A percentile compares a stretch with the other conserved stretches of the same genome.
phyloP scores from a whole-genome alignment of 2,888 invertebrate species.

The Bugulina stolonifera region DNA sequence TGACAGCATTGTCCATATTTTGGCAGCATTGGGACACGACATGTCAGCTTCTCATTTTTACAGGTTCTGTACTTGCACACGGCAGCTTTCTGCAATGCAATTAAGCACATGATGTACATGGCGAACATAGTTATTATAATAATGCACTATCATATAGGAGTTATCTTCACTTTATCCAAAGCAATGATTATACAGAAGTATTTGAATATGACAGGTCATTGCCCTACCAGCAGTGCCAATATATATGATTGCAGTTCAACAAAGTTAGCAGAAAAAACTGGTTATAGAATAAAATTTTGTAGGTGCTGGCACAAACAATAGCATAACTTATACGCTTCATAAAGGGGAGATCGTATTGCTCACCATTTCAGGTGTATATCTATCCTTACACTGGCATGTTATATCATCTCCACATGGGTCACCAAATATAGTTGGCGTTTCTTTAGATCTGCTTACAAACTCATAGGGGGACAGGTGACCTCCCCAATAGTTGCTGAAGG shows the following conservation, averaged over 20 bases:
- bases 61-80: slow-evolving; percentile 10
- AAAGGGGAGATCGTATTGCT: background rate
- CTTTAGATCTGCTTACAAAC: slow-evolving; percentile 1
- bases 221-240: no score
- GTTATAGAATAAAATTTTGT: no score
- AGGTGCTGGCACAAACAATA: no score
- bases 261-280: no score
- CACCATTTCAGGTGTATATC: slow-evolving; percentile 1
- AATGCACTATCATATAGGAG: no score
- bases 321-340: no score
- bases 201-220: no score
- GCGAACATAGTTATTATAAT: no score
- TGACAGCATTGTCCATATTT: background rate
- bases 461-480: slow-evolving; percentile 8
- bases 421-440: background rate
- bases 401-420: slow-evolving; percentile 12
- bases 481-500: background rate
- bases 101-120: no score
- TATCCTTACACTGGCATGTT: background rate
- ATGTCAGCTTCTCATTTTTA: background rate
- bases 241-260: no score
- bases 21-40: background rate
- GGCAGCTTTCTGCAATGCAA: background rate
- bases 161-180: no score
- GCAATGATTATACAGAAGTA: no score